phyloP scores from a whole-genome alignment of 2,113 vertebrate species.

The Chrysemys picta region DNA sequence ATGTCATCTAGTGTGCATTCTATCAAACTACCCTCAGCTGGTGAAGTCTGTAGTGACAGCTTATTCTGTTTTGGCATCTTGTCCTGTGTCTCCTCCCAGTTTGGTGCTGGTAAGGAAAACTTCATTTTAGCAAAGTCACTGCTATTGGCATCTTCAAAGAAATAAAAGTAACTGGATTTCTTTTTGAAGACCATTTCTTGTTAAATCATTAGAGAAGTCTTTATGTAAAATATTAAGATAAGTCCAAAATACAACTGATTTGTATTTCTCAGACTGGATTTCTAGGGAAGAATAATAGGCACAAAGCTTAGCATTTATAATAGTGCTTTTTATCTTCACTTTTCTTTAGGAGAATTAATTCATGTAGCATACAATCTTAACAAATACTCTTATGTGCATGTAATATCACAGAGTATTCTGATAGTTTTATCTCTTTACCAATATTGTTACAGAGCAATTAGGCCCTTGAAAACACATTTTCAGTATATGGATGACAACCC shows the following conservation, averaged over 20 bases:
- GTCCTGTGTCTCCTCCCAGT: not conserved
- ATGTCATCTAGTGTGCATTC: slow-evolving; percentile 19
- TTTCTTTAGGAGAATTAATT: not conserved
- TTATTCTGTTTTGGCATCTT: not conserved
- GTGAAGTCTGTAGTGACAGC: rapidly evolving
- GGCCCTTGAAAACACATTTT: not conserved
- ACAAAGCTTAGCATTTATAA: not conserved
- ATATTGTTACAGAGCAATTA: not conserved
- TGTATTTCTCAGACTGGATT: slow-evolving; percentile 2
- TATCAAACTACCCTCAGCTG: not conserved
- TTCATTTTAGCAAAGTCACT: not conserved
- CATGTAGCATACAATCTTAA: not conserved
- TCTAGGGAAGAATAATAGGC: not conserved
- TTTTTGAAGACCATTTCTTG: not conserved
- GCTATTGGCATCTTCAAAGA: not conserved
- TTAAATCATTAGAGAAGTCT: not conserved
- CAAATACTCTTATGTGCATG: not conserved
- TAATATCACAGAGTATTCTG: not conserved
- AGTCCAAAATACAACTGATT: slow-evolving; percentile 17
- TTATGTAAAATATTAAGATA: not conserved
- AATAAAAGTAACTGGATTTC: not conserved
- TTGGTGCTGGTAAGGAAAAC: slow-evolving; percentile 24
- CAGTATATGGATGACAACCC: not conserved
- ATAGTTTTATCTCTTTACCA: not conserved
- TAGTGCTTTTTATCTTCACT: not conserved